Evolutionary conservation across 2,113 vertebrate genomes (phyloP).

Genomic region (Pelecanus crispus): DNA sequence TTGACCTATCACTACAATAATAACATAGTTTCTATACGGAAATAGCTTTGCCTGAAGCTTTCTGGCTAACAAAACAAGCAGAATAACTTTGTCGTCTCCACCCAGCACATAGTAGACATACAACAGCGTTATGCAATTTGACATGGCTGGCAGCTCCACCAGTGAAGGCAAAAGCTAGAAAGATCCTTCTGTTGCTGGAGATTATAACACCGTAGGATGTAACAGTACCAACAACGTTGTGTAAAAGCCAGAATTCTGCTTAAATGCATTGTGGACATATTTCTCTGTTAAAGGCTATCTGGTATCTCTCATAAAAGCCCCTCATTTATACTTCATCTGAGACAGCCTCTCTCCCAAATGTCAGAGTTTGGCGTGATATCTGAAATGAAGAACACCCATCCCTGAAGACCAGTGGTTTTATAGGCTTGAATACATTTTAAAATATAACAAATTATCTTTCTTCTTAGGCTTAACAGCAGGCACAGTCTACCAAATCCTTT

Average conservation of each 20-base stretch:
- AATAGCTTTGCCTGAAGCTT: neutral
- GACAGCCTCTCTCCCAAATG: neutral
- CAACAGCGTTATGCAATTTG: neutral
- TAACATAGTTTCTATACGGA: neutral
- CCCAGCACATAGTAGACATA: neutral
- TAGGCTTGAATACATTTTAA: constrained; percentile 10
- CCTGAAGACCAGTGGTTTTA: constrained; percentile 19
- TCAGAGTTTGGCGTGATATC: neutral
- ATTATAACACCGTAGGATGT: neutral
- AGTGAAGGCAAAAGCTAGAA: neutral
- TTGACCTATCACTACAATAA: neutral
- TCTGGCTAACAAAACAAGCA: neutral
- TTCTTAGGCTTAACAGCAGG: neutral
- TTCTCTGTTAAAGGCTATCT: neutral
- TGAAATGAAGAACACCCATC: neutral
- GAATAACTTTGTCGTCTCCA: neutral
- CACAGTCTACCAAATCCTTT: constrained; percentile 1
- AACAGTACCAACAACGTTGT: neutral
- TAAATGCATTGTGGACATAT: neutral
- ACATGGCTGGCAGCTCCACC: constrained; percentile 2
- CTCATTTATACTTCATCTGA: neutral
- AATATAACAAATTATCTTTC: constrained; percentile 40
- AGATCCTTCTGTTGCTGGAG: neutral
- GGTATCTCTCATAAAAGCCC: neutral
- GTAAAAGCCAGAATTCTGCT: neutral